Percentiles rank a stretch among this genome's conserved stretches.
phyloP scores from a whole-genome alignment of 2,113 vertebrate species.

The Peucedramus taeniatus region DNA sequence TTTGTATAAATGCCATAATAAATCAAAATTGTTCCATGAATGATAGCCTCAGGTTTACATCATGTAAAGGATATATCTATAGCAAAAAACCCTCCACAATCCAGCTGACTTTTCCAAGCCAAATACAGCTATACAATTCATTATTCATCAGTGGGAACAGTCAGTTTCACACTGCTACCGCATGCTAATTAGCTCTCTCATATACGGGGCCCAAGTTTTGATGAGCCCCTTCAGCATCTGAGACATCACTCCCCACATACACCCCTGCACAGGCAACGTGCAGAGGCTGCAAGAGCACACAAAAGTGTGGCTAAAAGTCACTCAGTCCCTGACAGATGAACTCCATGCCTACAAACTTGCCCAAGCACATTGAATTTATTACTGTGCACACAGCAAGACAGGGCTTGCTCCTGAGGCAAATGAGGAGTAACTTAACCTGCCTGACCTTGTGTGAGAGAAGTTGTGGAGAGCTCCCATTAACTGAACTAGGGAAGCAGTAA shows the following conservation, averaged over 20 bases:
- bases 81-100: neutral
- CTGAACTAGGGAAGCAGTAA: neutral
- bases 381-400: neutral
- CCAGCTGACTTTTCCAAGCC: neutral
- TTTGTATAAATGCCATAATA: neutral
- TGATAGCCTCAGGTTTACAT: neutral
- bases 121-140: neutral
- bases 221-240: neutral
- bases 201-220: neutral
- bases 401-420: neutral
- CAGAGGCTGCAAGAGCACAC: neutral
- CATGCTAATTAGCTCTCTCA: neutral
- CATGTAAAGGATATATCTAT: accelerated
- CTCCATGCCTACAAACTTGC: neutral
- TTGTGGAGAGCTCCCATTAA: neutral
- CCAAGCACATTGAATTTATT: neutral
- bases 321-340: neutral
- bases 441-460: neutral
- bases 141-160: neutral
- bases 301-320: neutral
- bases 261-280: neutral
- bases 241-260: neutral
- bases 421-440: neutral
- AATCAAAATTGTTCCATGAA: neutral
- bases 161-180: neutral